Conservation (phyloP, 2,113 vertebrate species). For the Zonotrichia leucophrys region DNA sequence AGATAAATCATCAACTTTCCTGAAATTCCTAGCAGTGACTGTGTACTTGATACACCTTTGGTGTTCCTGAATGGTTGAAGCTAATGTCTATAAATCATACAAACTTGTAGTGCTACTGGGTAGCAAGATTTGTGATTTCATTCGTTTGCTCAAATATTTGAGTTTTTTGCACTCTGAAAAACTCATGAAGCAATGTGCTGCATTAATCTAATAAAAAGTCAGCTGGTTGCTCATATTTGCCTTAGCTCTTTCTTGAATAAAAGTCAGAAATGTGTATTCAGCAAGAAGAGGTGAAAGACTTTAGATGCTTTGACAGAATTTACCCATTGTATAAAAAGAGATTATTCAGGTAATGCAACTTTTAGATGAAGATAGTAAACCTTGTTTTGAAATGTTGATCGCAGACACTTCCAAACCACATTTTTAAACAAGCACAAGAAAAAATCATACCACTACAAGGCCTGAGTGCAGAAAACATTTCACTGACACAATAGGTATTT, state of each 20-base stretch:
- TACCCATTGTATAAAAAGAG: background rate
- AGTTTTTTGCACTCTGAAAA: background rate
- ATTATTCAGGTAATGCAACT: background rate
- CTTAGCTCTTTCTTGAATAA: background rate
- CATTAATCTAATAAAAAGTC: background rate
- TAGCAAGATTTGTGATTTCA: background rate
- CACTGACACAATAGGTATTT: background rate
- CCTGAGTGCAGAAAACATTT: background rate
- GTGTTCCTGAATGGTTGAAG: background rate
- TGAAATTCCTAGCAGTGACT: background rate
- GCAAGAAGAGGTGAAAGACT: background rate
- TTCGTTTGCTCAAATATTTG: background rate
- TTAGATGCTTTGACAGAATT: background rate
- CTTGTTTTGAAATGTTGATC: background rate
- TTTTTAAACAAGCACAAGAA: background rate
- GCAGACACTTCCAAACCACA: background rate
- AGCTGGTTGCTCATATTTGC: background rate
- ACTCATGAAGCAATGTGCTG: background rate
- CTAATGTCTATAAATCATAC: background rate
- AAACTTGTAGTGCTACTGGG: background rate
- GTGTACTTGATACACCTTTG: background rate
- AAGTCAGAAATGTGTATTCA: background rate
- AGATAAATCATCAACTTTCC: background rate
- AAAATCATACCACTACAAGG: background rate
- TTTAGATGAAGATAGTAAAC: background rate